Evolutionary conservation across 2,888 invertebrate species (phyloP).

Genomic region (Oscheius sp.): DNA sequence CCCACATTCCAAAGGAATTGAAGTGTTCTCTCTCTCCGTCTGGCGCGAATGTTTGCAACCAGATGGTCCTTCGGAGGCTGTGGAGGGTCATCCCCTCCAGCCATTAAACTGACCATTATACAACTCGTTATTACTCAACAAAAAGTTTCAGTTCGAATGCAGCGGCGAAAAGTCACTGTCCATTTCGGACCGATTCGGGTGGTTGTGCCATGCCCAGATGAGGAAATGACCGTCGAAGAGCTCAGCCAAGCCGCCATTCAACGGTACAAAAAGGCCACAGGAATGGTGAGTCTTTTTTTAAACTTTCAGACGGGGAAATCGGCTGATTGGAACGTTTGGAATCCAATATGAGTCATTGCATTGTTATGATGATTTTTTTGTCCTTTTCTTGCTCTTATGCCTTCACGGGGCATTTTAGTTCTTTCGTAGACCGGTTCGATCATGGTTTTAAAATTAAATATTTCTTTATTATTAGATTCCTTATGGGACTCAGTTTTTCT

Average conservation of each 20-base stretch:
- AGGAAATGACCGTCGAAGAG: constrained; percentile 36
- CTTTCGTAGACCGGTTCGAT: no score
- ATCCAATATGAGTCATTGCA: not conserved
- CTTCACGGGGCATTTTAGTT: no score
- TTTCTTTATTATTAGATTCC: no score
- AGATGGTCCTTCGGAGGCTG: not conserved
- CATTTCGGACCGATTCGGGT: constrained; percentile 47
- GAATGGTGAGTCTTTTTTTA: constrained; percentile 34
- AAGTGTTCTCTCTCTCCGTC: not conserved
- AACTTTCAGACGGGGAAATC: not conserved
- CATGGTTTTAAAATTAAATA: no score
- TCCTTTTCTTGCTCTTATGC: not conserved
- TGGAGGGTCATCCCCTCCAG: not conserved
- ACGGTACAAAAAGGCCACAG: constrained; percentile 44
- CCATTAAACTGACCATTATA: no score
- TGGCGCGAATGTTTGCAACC: constrained; percentile 3
- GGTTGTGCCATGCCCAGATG: constrained; percentile 45
- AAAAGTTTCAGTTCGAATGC: constrained; percentile 32
- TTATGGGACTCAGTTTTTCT: no score
- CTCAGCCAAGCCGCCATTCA: constrained; percentile 42
- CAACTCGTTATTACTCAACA: no score
- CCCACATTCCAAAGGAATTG: no score
- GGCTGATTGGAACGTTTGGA: not conserved
- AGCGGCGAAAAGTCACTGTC: constrained; percentile 41
- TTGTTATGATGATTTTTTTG: not conserved